phyloP scores from a whole-genome alignment of 2,797 vertebrate species.

The Anisognathus igniventris region DNA sequence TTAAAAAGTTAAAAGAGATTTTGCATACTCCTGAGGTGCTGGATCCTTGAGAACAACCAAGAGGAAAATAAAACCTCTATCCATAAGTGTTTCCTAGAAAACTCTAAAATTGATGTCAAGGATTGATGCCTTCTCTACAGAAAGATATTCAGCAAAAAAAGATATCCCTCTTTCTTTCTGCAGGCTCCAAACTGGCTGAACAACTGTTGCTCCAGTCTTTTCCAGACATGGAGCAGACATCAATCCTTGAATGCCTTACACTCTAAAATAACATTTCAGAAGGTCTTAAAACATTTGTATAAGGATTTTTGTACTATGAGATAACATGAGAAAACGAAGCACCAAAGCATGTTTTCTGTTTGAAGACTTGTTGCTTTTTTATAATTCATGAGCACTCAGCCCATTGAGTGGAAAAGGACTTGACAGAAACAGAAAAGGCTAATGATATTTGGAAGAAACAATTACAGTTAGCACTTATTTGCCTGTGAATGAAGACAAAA shows the following conservation, averaged over 20 bases:
- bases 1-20: background rate
- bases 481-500: background rate
- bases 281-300: conserved; percentile 29
- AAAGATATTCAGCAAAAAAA: background rate
- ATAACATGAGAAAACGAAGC: background rate
- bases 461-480: background rate
- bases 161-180: background rate
- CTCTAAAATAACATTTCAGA: conserved; percentile 12
- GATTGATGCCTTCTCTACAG: background rate
- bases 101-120: background rate
- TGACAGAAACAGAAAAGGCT: background rate
- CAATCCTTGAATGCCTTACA: background rate
- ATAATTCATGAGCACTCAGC: background rate
- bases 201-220: background rate
- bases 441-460: background rate
- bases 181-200: background rate
- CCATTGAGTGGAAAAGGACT: background rate
- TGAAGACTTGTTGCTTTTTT: background rate
- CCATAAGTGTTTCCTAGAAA: background rate
- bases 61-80: background rate
- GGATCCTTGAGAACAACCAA: background rate
- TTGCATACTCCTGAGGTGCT: background rate
- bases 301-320: conserved; percentile 29
- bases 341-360: background rate
- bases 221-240: conserved; percentile 25